Conservation (phyloP, 2,888 invertebrate species). For the Stratiomys singularior region DNA sequence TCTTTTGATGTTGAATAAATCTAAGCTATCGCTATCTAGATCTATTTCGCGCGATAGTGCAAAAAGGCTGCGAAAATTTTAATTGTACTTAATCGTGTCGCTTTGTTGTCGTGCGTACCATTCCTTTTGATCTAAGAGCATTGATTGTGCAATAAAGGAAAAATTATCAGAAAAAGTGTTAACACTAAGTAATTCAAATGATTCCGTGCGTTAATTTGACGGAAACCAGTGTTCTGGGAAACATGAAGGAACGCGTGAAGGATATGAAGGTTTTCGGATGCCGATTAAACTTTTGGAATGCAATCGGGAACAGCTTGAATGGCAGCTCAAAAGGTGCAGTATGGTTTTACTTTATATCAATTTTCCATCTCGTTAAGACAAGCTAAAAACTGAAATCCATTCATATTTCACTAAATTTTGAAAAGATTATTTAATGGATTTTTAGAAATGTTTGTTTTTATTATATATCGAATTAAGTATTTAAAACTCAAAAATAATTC, state of each 20-base stretch:
- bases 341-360: constrained; percentile 7
- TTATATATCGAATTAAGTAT: too few relatives aligned
- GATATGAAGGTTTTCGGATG: constrained; percentile 69
- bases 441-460: too few relatives aligned
- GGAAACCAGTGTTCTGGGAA: constrained; percentile 67
- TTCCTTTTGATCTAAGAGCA: not conserved
- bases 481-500: too few relatives aligned
- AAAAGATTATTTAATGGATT: too few relatives aligned
- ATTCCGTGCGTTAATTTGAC: constrained; percentile 67
- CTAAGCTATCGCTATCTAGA: too few relatives aligned
- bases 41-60: not conserved
- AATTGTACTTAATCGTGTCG: too few relatives aligned
- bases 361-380: too few relatives aligned
- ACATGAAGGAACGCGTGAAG: constrained; percentile 68
- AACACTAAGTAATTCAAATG: constrained; percentile 56
- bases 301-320: constrained; percentile 64
- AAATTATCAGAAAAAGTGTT: not conserved
- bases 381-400: not conserved
- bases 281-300: constrained; percentile 68
- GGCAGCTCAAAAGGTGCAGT: constrained; percentile 63
- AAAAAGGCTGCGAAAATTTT: too few relatives aligned
- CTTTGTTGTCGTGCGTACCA: not conserved
- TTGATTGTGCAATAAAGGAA: not conserved
- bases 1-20: too few relatives aligned
- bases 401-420: too few relatives aligned